These are phyloP conservation scores for Zeugodacus cucurbitae DNA, from an alignment of 1,140 invertebrate species.

Conservation along the genomic window DNA sequence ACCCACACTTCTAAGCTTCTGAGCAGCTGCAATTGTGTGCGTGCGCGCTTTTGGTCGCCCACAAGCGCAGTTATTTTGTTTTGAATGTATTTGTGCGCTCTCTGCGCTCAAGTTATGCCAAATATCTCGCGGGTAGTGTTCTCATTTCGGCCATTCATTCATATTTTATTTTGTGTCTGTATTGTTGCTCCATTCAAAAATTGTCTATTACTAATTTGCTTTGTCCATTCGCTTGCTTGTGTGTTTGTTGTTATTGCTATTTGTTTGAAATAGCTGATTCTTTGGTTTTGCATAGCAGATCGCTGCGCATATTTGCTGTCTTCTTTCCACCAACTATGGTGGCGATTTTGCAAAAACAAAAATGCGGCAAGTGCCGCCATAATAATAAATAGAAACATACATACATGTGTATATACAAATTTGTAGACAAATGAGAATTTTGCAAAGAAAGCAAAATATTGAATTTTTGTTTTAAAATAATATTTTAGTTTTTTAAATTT, in stretches of 20 bases:
- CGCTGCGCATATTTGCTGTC: neutral
- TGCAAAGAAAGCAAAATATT: neutral
- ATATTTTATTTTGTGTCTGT: neutral
- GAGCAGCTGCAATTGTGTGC: neutral
- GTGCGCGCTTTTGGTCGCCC: neutral
- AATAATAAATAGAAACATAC: neutral
- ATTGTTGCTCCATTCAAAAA: neutral
- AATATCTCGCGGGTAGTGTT: neutral
- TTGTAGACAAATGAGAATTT: neutral
- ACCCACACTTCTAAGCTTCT: neutral
- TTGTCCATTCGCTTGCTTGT: neutral
- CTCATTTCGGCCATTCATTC: neutral
- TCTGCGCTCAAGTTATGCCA: neutral
- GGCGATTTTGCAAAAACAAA: neutral
- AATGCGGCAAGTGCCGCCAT: neutral
- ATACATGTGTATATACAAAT: neutral
- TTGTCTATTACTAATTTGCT: slow-evolving; percentile 16
- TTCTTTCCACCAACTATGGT: neutral
- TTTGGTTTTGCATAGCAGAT: neutral
- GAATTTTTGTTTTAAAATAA: neutral
- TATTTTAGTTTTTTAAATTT: too few relatives aligned
- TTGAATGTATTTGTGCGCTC: neutral
- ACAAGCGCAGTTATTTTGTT: neutral
- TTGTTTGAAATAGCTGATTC: neutral
- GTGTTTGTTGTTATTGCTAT: neutral